Evolutionary conservation across 2,113 vertebrate genomes (phyloP).

Genomic region (Vicugna pacos): DNA sequence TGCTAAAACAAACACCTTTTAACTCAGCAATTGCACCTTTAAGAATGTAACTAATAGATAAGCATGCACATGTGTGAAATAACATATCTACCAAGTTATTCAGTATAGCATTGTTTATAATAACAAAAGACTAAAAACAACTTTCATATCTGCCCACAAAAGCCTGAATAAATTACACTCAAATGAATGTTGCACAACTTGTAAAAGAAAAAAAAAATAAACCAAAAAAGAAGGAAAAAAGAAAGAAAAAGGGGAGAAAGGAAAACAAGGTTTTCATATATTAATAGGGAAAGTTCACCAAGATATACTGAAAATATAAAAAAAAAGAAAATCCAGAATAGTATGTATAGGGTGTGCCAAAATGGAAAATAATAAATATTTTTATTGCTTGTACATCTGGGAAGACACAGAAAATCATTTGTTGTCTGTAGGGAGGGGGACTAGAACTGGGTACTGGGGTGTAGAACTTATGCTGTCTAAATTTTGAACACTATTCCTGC

Average conservation of each 20-base stretch:
- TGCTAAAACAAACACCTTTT: slow-evolving; percentile 52
- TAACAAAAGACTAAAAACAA: slow-evolving; percentile 44
- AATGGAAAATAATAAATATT: not conserved
- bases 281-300: not conserved
- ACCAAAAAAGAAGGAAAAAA: not conserved
- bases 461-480: not conserved
- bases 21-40: slow-evolving; percentile 44
- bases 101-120: not conserved
- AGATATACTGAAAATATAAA: not conserved
- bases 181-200: not conserved
- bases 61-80: not conserved
- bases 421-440: not conserved
- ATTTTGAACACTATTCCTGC: not conserved
- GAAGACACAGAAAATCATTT: not conserved
- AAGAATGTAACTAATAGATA: slow-evolving; percentile 40
- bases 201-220: not conserved
- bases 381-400: not conserved
- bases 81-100: not conserved
- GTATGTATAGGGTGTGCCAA: not conserved
- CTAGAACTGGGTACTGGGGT: not conserved
- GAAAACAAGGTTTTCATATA: not conserved
- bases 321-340: slow-evolving; percentile 21
- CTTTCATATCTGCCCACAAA: not conserved
- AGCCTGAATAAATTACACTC: not conserved
- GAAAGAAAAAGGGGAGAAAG: not conserved